Percentiles rank a stretch among this genome's conserved stretches.
Conservation (phyloP, 2,113 vertebrate species). For the Chauna torquata region DNA sequence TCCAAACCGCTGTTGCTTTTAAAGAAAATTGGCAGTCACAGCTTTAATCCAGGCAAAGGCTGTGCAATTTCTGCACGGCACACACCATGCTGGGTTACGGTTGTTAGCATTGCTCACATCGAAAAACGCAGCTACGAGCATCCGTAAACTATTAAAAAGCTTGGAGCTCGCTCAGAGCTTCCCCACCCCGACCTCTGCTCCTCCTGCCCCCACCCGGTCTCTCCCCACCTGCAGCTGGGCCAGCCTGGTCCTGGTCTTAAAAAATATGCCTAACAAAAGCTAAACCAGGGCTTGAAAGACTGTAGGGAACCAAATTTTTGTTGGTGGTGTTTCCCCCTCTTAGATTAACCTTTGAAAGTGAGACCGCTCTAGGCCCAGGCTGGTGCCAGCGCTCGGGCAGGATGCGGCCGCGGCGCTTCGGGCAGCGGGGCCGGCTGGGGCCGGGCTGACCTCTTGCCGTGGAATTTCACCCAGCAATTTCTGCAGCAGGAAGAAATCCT, state of each 20-base stretch:
- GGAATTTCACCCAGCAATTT: slow-evolving; percentile 62
- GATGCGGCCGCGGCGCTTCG: rapidly evolving
- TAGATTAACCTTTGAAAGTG: neutral
- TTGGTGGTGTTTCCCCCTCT: neutral
- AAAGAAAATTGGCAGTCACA: neutral
- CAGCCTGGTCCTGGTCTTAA: neutral
- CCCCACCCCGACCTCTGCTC: neutral
- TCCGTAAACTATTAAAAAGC: neutral
- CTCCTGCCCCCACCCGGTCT: neutral
- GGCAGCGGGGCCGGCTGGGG: neutral
- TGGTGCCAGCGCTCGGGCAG: neutral
- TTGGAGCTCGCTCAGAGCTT: neutral
- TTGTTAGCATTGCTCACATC: neutral
- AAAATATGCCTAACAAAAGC: neutral
- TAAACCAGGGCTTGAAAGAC: neutral
- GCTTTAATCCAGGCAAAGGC: neutral
- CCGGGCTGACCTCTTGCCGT: neutral
- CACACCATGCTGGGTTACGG: neutral
- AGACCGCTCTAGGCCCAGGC: neutral
- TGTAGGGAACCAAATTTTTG: neutral
- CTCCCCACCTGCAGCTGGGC: neutral
- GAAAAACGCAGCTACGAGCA: neutral
- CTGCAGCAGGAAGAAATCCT: slow-evolving; percentile 4
- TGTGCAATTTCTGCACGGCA: neutral
- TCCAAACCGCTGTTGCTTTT: neutral